phyloP scores from a whole-genome alignment of 1,140 invertebrate species.

The Drosophila rhopaloa region DNA sequence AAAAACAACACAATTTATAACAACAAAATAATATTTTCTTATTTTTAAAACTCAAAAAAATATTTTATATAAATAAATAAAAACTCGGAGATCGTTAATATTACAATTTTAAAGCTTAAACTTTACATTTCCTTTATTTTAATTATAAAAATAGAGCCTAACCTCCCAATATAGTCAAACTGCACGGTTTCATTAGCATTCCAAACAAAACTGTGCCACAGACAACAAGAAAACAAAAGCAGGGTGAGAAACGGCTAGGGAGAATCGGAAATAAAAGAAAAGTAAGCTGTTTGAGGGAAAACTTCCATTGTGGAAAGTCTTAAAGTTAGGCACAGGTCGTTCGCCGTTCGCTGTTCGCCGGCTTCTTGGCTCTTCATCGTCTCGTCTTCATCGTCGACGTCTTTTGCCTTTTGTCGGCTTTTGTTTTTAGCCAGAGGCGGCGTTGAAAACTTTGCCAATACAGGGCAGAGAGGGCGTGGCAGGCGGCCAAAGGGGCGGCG shows the following conservation, averaged over 20 bases:
- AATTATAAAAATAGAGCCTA: neutral
- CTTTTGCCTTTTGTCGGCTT: slow-evolving; percentile 51
- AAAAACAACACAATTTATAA: too few relatives aligned
- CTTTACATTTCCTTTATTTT: neutral
- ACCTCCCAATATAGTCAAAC: slow-evolving; percentile 1
- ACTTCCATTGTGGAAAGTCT: slow-evolving; percentile 44
- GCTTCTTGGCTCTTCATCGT: slow-evolving; percentile 36
- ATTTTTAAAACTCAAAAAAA: too few relatives aligned
- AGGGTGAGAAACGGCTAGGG: slow-evolving; percentile 13
- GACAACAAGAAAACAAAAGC: slow-evolving; percentile 48
- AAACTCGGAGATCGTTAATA: too few relatives aligned
- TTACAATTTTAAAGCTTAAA: too few relatives aligned
- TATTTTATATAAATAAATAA: too few relatives aligned
- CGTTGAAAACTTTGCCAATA: slow-evolving; percentile 21
- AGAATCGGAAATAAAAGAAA: slow-evolving; percentile 34
- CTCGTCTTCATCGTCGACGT: slow-evolving; percentile 30
- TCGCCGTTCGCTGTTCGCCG: slow-evolving; percentile 12
- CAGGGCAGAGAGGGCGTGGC: slow-evolving; percentile 3
- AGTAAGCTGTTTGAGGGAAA: slow-evolving; percentile 20
- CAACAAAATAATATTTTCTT: too few relatives aligned
- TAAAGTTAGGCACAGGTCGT: slow-evolving; percentile 51
- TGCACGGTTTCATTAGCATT: slow-evolving; percentile 26
- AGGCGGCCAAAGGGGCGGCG: neutral
- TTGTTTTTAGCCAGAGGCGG: slow-evolving; percentile 54
- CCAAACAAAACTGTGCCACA: slow-evolving; percentile 70